Conservation (phyloP, 2,888 invertebrate species). For the Adela reaumurella region DNA sequence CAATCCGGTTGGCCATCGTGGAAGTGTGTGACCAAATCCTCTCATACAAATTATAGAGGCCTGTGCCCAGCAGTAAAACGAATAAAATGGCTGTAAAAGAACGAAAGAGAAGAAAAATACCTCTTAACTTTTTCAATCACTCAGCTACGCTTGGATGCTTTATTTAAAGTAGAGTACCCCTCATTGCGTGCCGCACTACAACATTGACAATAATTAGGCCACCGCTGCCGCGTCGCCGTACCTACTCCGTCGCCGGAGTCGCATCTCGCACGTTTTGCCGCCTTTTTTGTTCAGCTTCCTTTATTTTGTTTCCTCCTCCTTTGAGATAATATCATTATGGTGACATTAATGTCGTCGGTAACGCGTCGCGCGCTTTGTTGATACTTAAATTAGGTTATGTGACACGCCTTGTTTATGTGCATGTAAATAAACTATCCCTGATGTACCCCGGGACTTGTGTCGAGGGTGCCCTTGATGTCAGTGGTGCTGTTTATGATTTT, state of each 20-base stretch:
- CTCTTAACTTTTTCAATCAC: too few species aligned
- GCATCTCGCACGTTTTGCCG: slow-evolving; percentile 16
- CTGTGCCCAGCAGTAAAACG: too few species aligned
- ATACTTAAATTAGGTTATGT: slow-evolving; percentile 57
- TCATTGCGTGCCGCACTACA: background rate
- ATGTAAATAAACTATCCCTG: background rate
- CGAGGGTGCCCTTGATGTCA: too few species aligned
- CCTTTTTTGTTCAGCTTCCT: background rate
- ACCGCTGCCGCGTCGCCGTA: too few species aligned
- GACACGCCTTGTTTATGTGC: slow-evolving; percentile 53
- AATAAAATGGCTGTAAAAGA: too few species aligned
- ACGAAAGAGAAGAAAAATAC: too few species aligned
- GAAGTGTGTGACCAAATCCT: too few species aligned
- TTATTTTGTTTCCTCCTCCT: slow-evolving; percentile 41
- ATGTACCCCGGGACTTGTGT: too few species aligned
- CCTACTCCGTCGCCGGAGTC: slow-evolving; percentile 21
- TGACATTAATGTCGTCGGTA: slow-evolving; percentile 56
- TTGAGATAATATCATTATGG: slow-evolving; percentile 53
- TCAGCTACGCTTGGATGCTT: too few species aligned
- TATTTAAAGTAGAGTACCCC: background rate
- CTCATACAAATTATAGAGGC: too few species aligned
- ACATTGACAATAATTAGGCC: slow-evolving; percentile 28
- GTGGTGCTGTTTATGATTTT: too few species aligned
- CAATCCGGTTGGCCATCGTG: too few species aligned
- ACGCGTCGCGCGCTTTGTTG: slow-evolving; percentile 32